A percentile compares a stretch with the other conserved stretches of the same genome.
Evolutionary conservation across 1,140 invertebrate genomes (phyloP).

Genomic region (Sminthurinus signatus): DNA sequence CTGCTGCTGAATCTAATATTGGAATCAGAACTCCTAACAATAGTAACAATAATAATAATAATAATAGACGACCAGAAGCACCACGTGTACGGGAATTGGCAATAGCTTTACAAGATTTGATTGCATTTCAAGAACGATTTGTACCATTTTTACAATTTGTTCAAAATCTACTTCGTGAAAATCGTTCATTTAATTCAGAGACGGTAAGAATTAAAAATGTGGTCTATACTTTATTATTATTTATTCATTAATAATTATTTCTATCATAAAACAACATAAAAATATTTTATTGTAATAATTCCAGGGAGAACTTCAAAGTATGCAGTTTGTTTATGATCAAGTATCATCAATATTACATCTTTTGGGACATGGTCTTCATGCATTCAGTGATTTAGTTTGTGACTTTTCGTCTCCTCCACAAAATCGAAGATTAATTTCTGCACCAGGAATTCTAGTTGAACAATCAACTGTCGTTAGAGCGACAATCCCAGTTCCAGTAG

Average conservation of each 20-base stretch:
- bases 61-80: slow-evolving; percentile 25
- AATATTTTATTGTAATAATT: no score
- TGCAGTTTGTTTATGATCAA: slow-evolving; percentile 60
- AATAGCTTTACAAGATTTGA: slow-evolving; percentile 13
- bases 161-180: slow-evolving; percentile 34
- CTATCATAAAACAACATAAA: no score
- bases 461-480: slow-evolving; percentile 58
- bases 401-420: slow-evolving; percentile 57
- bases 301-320: slow-evolving; percentile 42
- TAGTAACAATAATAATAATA: background rate
- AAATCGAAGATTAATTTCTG: slow-evolving; percentile 62
- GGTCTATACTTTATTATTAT: slow-evolving; percentile 4
- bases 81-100: slow-evolving; percentile 30
- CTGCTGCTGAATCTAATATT: background rate
- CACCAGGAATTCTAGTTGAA: slow-evolving; percentile 62
- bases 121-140: slow-evolving; percentile 27
- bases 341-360: slow-evolving; percentile 74
- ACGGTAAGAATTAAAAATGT: slow-evolving; percentile 1
- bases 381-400: slow-evolving; percentile 75
- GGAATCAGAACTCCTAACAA: background rate
- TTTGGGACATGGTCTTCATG: slow-evolving; percentile 78
- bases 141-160: slow-evolving; percentile 30
- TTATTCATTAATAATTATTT: no score
- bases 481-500: slow-evolving; percentile 53
- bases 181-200: slow-evolving; percentile 17